phyloP scores from a whole-genome alignment of 35 echinoderm and acorn worm genomes.

The Patiria miniata region DNA sequence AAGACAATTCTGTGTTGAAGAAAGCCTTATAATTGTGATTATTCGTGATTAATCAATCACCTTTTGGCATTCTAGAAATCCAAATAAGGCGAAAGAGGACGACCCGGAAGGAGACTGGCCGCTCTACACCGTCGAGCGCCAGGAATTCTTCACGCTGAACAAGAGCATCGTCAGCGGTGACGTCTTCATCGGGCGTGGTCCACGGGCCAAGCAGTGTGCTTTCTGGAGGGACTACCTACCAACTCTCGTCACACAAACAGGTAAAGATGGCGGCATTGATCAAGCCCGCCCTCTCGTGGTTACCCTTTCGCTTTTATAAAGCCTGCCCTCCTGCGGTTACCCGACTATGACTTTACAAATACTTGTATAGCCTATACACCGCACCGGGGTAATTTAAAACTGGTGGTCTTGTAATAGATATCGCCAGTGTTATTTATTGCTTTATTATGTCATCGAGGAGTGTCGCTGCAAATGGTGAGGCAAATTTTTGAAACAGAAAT shows the following conservation, averaged over 20 bases:
- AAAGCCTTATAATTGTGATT: too few relatives aligned
- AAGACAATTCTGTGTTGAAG: too few relatives aligned
- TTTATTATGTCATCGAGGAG: background rate
- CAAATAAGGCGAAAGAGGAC: constrained; percentile 53
- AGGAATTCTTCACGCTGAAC: constrained; percentile 56
- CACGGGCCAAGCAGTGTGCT: constrained; percentile 64
- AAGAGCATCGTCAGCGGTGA: constrained; percentile 39
- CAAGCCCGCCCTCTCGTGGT: background rate
- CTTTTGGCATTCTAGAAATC: constrained; percentile 57
- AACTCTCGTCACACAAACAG: constrained; percentile 81
- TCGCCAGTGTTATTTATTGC: background rate
- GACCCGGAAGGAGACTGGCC: constrained; percentile 72
- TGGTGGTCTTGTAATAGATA: background rate
- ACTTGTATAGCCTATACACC: background rate
- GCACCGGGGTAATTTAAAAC: background rate
- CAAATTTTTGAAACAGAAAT: too few relatives aligned
- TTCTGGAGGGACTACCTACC: constrained; percentile 94
- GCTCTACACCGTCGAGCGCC: constrained; percentile 42
- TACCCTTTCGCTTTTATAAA: background rate
- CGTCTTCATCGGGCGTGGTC: constrained; percentile 29
- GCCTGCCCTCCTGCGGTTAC: background rate
- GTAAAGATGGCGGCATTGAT: background rate
- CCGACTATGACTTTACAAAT: background rate
- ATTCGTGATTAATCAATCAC: too few relatives aligned
- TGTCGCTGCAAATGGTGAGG: background rate